A percentile compares a stretch with the other conserved stretches of the same genome.
phyloP scores from a whole-genome alignment of 1,140 invertebrate genomes.

The Brachionus manjavacas region DNA sequence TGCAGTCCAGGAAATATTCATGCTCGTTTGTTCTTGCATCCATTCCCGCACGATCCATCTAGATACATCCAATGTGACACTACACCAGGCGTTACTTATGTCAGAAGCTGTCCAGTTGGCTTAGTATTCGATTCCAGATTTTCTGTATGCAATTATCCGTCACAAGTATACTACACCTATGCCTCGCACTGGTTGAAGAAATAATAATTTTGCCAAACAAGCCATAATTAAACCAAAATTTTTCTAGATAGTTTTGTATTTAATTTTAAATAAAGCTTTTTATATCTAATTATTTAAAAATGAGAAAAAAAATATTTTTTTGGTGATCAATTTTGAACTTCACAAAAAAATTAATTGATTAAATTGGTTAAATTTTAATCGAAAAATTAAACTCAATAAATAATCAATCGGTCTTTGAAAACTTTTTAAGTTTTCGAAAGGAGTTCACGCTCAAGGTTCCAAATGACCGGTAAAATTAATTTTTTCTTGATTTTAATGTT shows the following conservation, averaged over 20 bases:
- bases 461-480: too few species aligned
- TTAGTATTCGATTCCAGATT: slow-evolving; percentile 35
- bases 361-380: too few species aligned
- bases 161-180: slow-evolving; percentile 28
- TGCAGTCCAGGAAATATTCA: not conserved
- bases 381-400: too few species aligned
- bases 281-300: not conserved
- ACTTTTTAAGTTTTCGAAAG: too few species aligned
- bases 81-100: slow-evolving; percentile 22
- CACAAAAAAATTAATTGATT: too few species aligned
- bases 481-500: too few species aligned
- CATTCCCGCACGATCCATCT: slow-evolving; percentile 7
- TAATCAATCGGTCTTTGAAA: too few species aligned
- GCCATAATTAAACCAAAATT: not conserved
- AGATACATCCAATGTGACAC: slow-evolving; percentile 43
- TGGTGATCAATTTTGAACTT: not conserved
- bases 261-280: not conserved
- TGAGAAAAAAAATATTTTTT: not conserved
- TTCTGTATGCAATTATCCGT: slow-evolving; percentile 10
- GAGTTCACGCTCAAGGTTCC: too few species aligned
- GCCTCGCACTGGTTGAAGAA: slow-evolving; percentile 32
- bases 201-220: not conserved
- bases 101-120: slow-evolving; percentile 21
- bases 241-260: not conserved
- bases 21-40: not conserved